phyloP scores from a whole-genome alignment of 1,140 invertebrate genomes.

The Eubasilissa regina region DNA sequence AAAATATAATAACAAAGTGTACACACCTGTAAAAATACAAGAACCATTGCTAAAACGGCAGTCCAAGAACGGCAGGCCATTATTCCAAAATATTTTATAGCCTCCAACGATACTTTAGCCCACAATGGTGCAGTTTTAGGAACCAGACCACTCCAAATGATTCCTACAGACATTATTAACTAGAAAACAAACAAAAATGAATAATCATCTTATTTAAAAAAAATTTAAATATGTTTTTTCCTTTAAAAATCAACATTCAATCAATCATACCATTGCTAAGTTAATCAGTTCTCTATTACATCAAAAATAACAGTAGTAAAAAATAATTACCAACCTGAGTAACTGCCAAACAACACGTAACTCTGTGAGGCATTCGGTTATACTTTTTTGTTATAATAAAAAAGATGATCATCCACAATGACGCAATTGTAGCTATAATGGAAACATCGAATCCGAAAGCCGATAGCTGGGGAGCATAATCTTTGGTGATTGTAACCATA shows the following conservation, averaged over 20 bases:
- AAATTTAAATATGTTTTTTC: too few relatives aligned
- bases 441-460: constrained; percentile 88
- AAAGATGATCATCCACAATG: constrained; percentile 84
- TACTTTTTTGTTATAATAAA: constrained; percentile 85
- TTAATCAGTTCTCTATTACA: too few relatives aligned
- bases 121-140: constrained; percentile 61
- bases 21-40: constrained; percentile 83
- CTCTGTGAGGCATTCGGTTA: constrained; percentile 85
- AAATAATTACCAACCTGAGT: constrained; percentile 79
- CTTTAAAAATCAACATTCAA: too few relatives aligned
- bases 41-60: constrained; percentile 82
- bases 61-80: constrained; percentile 87
- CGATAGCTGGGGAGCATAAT: constrained; percentile 84
- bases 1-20: background rate
- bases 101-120: constrained; percentile 63
- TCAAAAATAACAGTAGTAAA: background rate
- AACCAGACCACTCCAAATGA: constrained; percentile 75
- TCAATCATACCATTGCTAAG: too few relatives aligned
- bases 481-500: constrained; percentile 86
- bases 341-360: constrained; percentile 84
- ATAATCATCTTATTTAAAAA: too few relatives aligned
- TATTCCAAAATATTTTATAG: constrained; percentile 66
- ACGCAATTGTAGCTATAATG: constrained; percentile 82
- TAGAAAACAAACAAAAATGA: constrained; percentile 53
- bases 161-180: constrained; percentile 72